Evolutionary conservation across 2,888 invertebrate species (phyloP).

Genomic region (Anaspis maculata): DNA sequence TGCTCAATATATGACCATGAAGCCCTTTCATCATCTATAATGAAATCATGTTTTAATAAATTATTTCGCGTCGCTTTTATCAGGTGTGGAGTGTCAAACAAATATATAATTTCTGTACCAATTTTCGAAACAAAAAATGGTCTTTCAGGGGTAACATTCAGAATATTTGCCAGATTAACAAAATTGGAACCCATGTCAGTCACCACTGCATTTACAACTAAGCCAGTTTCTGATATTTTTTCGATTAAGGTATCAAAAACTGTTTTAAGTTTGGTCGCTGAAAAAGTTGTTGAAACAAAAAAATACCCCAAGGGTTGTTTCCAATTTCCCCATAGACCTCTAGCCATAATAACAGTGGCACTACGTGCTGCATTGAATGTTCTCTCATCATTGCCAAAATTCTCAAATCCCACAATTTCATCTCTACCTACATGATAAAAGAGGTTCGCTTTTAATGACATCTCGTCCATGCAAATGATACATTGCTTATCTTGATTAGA

Average conservation of each 20-base stretch:
- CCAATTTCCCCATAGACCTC: constrained; percentile 13
- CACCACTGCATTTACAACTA: constrained; percentile 2
- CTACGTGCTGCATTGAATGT: constrained; percentile 10
- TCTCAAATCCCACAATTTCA: constrained; percentile 13
- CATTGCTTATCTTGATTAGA: constrained; percentile 13
- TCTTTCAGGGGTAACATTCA: constrained; percentile 7
- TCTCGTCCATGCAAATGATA: constrained; percentile 14
- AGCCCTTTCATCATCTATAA: constrained; percentile 8
- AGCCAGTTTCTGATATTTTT: constrained; percentile 2
- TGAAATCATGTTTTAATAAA: constrained; percentile 13
- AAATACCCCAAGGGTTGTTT: constrained; percentile 17
- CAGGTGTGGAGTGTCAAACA: constrained; percentile 11
- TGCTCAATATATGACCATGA: constrained; percentile 13
- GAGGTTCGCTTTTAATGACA: constrained; percentile 15
- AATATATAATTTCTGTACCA: constrained; percentile 7
- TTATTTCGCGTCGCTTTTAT: constrained; percentile 16
- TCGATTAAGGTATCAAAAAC: constrained; percentile 3
- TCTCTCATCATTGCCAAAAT: constrained; percentile 5
- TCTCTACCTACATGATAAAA: constrained; percentile 13
- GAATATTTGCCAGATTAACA: constrained; percentile 3
- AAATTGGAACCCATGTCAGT: constrained; percentile 6
- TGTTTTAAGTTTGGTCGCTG: constrained; percentile 5
- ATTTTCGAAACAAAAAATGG: constrained; percentile 9
- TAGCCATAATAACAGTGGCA: constrained; percentile 13
- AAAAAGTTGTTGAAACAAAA: constrained; percentile 7